phyloP scores from a whole-genome alignment of 1,140 invertebrate species.

The Trachymyrmex septentrionalis region DNA sequence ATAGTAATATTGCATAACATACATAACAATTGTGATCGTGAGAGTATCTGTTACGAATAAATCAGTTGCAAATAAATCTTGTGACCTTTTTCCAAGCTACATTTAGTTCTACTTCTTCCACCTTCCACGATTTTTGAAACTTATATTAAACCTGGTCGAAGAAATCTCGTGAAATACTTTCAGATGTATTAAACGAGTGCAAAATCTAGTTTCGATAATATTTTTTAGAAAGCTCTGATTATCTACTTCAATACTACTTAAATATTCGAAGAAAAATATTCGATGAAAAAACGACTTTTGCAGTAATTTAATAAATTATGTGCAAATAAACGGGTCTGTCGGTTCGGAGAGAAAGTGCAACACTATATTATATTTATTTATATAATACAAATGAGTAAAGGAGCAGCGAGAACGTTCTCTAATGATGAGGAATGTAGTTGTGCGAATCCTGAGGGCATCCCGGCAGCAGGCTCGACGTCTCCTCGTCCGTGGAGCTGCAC shows the following conservation, averaged over 20 bases:
- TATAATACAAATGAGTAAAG: slow-evolving; percentile 71
- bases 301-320: neutral
- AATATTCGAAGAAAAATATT: neutral
- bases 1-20: slow-evolving; percentile 74
- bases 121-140: neutral
- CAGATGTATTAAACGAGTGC: neutral
- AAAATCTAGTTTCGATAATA: neutral
- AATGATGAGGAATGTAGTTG: slow-evolving; percentile 84
- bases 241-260: neutral
- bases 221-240: neutral
- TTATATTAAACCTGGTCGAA: neutral
- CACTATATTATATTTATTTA: slow-evolving; percentile 71
- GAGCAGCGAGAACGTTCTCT: slow-evolving; percentile 54
- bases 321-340: neutral
- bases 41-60: slow-evolving; percentile 81
- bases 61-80: slow-evolving; percentile 79
- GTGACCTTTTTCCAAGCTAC: slow-evolving; percentile 76
- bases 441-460: slow-evolving; percentile 77
- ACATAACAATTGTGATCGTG: slow-evolving; percentile 81
- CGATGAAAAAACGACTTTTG: neutral
- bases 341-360: slow-evolving; percentile 45
- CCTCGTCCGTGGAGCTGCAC: slow-evolving; percentile 82
- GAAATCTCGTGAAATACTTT: neutral
- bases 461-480: slow-evolving; percentile 59
- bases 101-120: slow-evolving; percentile 50